Evolutionary conservation across 1,140 invertebrate genomes (phyloP).

Genomic region (Sycophila sp.): DNA sequence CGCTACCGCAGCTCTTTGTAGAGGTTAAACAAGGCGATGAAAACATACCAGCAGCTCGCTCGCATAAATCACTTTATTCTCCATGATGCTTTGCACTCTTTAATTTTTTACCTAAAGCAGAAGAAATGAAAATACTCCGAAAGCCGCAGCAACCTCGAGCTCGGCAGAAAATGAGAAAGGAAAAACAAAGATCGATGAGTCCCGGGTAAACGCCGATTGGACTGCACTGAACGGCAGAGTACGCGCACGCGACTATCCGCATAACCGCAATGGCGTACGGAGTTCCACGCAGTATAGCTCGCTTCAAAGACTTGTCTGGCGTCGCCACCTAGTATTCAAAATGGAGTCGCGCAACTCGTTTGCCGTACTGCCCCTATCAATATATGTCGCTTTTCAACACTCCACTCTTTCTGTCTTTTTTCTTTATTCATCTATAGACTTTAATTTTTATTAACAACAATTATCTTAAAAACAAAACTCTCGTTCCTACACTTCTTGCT

Average conservation of each 20-base stretch:
- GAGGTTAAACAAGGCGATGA: not conserved
- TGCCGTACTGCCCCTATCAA: too few relatives aligned
- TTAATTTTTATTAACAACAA: not conserved
- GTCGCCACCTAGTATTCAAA: too few relatives aligned
- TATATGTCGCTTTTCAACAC: not conserved
- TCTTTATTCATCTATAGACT: not conserved
- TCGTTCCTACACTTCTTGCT: too few relatives aligned
- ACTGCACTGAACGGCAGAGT: not conserved
- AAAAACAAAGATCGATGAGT: not conserved
- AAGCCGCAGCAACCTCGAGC: not conserved
- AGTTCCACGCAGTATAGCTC: not conserved
- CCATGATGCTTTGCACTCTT: not conserved
- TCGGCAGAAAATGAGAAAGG: not conserved
- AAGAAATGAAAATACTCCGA: not conserved
- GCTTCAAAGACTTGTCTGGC: not conserved
- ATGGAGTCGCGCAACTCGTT: too few relatives aligned
- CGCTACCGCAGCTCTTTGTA: not conserved
- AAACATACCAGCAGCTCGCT: not conserved
- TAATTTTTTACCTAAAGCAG: too few relatives aligned
- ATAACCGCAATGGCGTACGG: conserved; percentile 23
- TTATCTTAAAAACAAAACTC: not conserved
- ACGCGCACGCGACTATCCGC: conserved; percentile 27
- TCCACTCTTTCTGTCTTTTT: not conserved
- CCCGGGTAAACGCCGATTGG: not conserved
- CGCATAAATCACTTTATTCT: too few relatives aligned